Base-by-base conservation (phyloP, 1,140 invertebrate species). In the Eulimnadia texana region DNA sequence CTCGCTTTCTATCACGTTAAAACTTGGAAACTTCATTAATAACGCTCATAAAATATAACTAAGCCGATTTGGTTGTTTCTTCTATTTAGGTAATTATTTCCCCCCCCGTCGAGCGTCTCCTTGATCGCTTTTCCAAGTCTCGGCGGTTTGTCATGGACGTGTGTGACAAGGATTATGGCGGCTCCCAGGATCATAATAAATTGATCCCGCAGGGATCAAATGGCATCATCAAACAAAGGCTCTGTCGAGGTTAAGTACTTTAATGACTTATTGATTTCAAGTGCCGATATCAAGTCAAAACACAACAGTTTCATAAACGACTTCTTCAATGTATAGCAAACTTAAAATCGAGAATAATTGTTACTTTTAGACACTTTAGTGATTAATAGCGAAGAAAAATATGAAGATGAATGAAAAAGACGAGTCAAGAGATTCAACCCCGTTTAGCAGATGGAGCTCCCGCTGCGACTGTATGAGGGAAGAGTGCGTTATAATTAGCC, bases 401-500 rank as follows among this genome's bases (percentile, higher is more conserved):
- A n/a, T n/a, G n/a, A n/a, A n/a, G n/a, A n/a, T n/a, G n/a, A n/a
- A n/a, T n/a, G n/a, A n/a, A n/a, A n/a, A n/a, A n/a, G n/a, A n/a
- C n/a, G n/a, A n/a, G 33, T 9, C 6, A 16, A 42, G 33, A 42
- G 23, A 23, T 29, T 60, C 22, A 28, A 16, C 57, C 47, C 25
- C 58, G 49, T 29, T 49, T 63, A n/a, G 50, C 59, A 42, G 59
- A 58, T 20, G 56, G 56, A 19, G 57, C 59, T 22, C 82, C 74
- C 16, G 83, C 82, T 16, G 82, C 82, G 77, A 90, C 85, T 6
- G 92, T 86, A 69, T 95, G 92, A 0, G 95, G 93, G 74, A 99
- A 99, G 55, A 99, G 74, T 50, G 88, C 87, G 73, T 99, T 95
- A 73, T 99, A 99, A 76, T 96, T 98, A 51, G 94, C 82, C 19